A percentile compares a stretch with the other conserved stretches of the same genome.
Conservation (phyloP, 2,888 invertebrate species). For the Aquatica leii region DNA sequence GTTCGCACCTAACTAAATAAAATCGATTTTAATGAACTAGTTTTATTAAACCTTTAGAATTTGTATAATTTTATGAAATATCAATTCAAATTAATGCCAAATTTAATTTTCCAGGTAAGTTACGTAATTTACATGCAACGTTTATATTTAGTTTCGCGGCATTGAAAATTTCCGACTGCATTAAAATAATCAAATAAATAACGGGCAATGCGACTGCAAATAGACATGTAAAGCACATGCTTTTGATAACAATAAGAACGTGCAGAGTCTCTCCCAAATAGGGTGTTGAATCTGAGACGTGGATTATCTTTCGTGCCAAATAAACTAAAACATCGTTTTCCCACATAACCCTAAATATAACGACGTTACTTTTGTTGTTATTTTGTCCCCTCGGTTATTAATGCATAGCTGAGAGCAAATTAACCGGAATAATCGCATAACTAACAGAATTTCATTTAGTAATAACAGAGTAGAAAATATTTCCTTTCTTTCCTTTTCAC, state of each 20-base stretch:
- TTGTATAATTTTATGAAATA: no score
- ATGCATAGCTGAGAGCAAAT: slow-evolving; percentile 24
- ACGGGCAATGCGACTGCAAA: slow-evolving; percentile 59
- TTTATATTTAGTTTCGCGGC: no score
- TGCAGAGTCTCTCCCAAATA: slow-evolving; percentile 38
- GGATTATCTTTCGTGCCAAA: neutral
- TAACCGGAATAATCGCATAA: slow-evolving; percentile 34
- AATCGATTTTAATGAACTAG: neutral
- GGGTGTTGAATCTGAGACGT: slow-evolving; percentile 26
- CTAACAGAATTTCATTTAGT: slow-evolving; percentile 27
- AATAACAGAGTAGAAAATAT: slow-evolving; percentile 36
- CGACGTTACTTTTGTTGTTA: slow-evolving; percentile 7
- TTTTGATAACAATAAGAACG: slow-evolving; percentile 53
- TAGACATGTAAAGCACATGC: slow-evolving; percentile 57
- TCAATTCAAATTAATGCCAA: no score
- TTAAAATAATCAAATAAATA: slow-evolving; percentile 59
- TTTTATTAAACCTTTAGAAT: no score
- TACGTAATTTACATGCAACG: no score
- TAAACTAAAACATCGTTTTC: slow-evolving; percentile 1
- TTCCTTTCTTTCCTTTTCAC: slow-evolving; percentile 52
- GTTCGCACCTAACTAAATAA: neutral
- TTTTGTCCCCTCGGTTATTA: slow-evolving; percentile 19
- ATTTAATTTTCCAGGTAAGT: no score
- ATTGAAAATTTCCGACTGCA: slow-evolving; percentile 35
- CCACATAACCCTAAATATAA: slow-evolving; percentile 21